These are phyloP conservation scores for Alethe castanea DNA, from an alignment of 2,113 vertebrate species.

Conservation along the genomic window DNA sequence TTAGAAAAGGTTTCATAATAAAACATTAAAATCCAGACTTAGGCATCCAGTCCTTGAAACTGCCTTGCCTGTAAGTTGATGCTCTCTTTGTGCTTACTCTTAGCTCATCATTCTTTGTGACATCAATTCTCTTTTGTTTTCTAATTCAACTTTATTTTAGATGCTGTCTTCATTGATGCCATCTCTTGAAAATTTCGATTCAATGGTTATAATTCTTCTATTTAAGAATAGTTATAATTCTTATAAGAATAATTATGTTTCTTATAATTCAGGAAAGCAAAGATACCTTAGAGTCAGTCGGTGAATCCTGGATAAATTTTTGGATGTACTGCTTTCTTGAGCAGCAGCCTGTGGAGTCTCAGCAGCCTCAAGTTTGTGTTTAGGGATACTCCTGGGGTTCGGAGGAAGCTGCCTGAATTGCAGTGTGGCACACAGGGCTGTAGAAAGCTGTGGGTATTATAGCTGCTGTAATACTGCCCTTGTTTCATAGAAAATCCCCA, in stretches of 20 bases:
- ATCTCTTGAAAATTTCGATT: background rate
- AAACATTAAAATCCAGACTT: background rate
- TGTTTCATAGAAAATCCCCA: constrained; percentile 86
- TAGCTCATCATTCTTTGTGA: background rate
- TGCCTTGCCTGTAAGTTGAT: background rate
- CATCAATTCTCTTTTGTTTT: background rate
- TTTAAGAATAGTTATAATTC: background rate
- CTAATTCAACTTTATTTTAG: background rate
- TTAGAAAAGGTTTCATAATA: background rate
- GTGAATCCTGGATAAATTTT: background rate
- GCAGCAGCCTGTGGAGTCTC: background rate
- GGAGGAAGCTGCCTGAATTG: background rate
- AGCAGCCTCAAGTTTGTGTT: background rate
- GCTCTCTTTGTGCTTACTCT: background rate
- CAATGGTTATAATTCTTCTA: background rate
- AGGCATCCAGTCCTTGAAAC: background rate
- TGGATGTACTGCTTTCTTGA: background rate
- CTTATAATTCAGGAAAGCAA: background rate
- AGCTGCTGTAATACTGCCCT: background rate
- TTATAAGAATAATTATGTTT: background rate
- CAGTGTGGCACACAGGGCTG: background rate
- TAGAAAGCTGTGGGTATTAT: accelerated
- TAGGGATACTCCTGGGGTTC: background rate
- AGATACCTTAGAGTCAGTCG: background rate
- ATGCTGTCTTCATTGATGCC: background rate